Evolutionary conservation across 2,888 invertebrate species (phyloP).

Genomic region (Nymphalis polychloros): DNA sequence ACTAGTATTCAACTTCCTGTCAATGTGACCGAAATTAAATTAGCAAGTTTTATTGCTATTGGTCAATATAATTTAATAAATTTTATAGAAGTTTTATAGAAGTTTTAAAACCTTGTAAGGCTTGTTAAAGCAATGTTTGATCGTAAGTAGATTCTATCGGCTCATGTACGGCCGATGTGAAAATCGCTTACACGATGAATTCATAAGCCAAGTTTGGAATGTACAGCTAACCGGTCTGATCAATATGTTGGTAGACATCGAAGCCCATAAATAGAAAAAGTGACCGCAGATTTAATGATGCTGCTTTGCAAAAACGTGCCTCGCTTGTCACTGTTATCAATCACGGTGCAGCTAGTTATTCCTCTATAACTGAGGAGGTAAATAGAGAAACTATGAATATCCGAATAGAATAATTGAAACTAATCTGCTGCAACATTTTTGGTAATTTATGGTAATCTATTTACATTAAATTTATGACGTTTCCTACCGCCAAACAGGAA

Average conservation of each 20-base stretch:
- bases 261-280: slow-evolving; percentile 74
- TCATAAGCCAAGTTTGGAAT: slow-evolving; percentile 45
- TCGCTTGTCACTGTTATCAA: slow-evolving; percentile 65
- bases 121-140: slow-evolving; percentile 58
- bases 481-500: too few species aligned
- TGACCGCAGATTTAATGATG: slow-evolving; percentile 65
- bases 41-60: too few species aligned
- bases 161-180: slow-evolving; percentile 51
- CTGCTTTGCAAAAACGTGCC: slow-evolving; percentile 61
- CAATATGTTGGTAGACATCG: slow-evolving; percentile 70
- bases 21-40: too few species aligned
- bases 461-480: too few species aligned
- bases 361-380: slow-evolving; percentile 45
- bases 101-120: slow-evolving; percentile 28
- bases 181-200: slow-evolving; percentile 59
- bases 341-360: slow-evolving; percentile 55
- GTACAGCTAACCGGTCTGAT: slow-evolving; percentile 58
- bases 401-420: neutral
- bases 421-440: neutral
- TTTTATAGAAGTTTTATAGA: neutral
- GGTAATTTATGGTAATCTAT: too few species aligned
- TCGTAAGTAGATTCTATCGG: slow-evolving; percentile 47
- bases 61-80: too few species aligned
- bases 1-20: too few species aligned
- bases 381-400: slow-evolving; percentile 7